Evolutionary conservation across 1,140 invertebrate genomes (phyloP).

Genomic region (Lordiphosa clarofinis): DNA sequence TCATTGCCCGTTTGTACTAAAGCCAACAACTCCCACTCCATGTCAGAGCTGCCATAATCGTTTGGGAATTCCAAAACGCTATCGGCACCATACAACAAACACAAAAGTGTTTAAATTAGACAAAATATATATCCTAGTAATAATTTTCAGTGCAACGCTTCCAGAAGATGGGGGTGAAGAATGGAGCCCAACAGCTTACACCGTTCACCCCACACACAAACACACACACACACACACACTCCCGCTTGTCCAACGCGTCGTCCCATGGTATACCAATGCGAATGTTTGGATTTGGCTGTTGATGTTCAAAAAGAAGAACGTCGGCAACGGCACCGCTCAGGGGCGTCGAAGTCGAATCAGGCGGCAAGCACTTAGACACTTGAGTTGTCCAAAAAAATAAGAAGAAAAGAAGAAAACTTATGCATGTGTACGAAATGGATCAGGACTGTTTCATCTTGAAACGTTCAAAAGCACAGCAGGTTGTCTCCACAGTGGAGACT

Average conservation of each 20-base stretch:
- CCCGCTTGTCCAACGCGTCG: neutral
- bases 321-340: conserved; percentile 4
- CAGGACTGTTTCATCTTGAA: conserved; percentile 69
- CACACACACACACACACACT: neutral
- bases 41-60: too few relatives aligned
- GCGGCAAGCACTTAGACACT: conserved; percentile 68
- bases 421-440: conserved; percentile 44
- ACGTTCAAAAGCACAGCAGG: conserved; percentile 68
- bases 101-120: too few relatives aligned
- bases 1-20: too few relatives aligned
- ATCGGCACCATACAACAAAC: too few relatives aligned
- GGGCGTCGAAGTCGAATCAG: conserved; percentile 32
- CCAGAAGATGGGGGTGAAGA: conserved; percentile 32
- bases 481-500: conserved; percentile 53
- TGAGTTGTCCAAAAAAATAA: conserved; percentile 64
- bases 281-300: conserved; percentile 52
- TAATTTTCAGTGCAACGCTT: conserved; percentile 22
- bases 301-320: conserved; percentile 27
- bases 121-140: neutral
- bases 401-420: conserved; percentile 1
- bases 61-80: too few relatives aligned
- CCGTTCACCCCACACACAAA: conserved; percentile 15
- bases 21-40: too few relatives aligned
- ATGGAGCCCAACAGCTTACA: conserved; percentile 40
- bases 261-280: conserved; percentile 16